Conservation (phyloP, 2,113 vertebrate genomes). For the Henicopernis longicauda region DNA sequence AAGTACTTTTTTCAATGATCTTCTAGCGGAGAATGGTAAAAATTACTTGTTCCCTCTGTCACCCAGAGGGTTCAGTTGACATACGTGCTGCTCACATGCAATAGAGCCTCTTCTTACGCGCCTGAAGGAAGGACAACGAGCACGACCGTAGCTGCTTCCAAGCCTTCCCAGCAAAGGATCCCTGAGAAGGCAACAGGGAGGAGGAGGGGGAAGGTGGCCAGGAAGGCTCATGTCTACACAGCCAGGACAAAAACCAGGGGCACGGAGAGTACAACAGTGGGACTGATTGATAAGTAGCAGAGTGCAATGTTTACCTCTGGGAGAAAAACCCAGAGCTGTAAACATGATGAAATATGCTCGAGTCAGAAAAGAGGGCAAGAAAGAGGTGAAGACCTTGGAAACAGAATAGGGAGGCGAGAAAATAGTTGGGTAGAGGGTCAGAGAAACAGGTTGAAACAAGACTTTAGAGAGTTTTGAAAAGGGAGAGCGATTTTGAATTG, state of each 20-base stretch:
- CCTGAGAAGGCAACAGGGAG: not conserved
- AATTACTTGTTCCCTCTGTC: not conserved
- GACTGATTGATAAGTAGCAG: conserved; percentile 66
- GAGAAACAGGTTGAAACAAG: conserved; percentile 22
- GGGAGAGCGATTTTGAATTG: not conserved
- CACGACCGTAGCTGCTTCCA: not conserved
- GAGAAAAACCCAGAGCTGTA: conserved; percentile 47
- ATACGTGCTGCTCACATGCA: not conserved
- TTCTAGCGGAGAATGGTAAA: not conserved
- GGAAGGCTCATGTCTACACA: conserved; percentile 47
- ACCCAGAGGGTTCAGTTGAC: not conserved
- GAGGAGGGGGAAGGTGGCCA: not conserved
- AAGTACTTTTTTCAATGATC: not conserved
- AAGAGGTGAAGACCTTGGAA: conserved; percentile 47
- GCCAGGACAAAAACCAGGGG: conserved; percentile 58
- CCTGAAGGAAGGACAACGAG: not conserved
- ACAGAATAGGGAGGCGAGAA: not conserved
- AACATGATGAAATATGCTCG: conserved; percentile 55
- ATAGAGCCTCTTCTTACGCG: not conserved
- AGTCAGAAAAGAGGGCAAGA: conserved; percentile 35
- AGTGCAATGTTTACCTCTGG: conserved; percentile 59
- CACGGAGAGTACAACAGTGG: conserved; percentile 13
- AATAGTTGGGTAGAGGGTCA: not conserved
- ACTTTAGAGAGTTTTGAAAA: not conserved
- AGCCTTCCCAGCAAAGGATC: not conserved